Percentiles rank a stretch among this genome's conserved stretches.
Evolutionary conservation across 2,797 vertebrate species (phyloP).

Genomic region (Stomatorhinus walkeri): DNA sequence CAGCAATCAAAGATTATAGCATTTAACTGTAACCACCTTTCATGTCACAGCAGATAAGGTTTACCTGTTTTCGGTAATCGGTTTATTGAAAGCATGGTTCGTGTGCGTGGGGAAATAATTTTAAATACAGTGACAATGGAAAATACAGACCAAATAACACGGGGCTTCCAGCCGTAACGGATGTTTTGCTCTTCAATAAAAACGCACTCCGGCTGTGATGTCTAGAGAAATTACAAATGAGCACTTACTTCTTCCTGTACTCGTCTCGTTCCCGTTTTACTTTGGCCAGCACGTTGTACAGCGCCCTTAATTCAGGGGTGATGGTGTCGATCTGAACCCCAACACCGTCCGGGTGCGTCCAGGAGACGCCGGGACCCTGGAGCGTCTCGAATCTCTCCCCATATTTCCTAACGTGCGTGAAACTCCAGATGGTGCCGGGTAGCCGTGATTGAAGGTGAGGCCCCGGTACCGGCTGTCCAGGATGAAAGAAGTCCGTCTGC

Average conservation of each 20-base stretch:
- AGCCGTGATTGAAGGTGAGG: constrained; percentile 46
- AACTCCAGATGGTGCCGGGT: constrained; percentile 76
- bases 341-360: constrained; percentile 55
- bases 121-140: background rate
- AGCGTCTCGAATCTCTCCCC: constrained; percentile 67
- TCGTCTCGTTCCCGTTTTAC: constrained; percentile 65
- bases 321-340: constrained; percentile 68
- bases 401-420: constrained; percentile 63
- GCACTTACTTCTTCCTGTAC: constrained; percentile 53
- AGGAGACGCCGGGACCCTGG: constrained; percentile 61
- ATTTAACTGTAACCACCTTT: background rate
- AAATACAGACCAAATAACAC: background rate
- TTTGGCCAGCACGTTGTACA: constrained; percentile 67
- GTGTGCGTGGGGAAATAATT: background rate
- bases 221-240: background rate
- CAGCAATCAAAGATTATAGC: background rate
- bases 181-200: background rate
- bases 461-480: constrained; percentile 21
- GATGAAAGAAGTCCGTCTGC: constrained; percentile 57
- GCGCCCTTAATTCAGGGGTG: constrained; percentile 68
- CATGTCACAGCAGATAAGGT: background rate
- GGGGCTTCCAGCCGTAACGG: background rate
- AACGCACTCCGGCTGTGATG: background rate
- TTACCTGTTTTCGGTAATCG: background rate
- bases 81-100: background rate